phyloP scores from a whole-genome alignment of 2,113 vertebrate genomes.

The Platichthys flesus region DNA sequence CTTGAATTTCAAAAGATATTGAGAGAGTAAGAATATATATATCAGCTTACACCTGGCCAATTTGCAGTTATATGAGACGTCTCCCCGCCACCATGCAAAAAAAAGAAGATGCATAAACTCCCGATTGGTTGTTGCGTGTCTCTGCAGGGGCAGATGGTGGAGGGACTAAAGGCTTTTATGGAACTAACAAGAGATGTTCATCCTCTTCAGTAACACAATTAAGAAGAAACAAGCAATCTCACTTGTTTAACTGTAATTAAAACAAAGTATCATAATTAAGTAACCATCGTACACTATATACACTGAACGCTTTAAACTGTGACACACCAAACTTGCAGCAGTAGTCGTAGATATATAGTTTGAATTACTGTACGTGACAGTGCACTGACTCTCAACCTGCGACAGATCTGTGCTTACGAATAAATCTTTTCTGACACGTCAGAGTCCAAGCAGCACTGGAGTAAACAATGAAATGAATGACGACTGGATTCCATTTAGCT shows the following conservation, averaged over 20 bases:
- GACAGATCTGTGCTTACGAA: neutral
- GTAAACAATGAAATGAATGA: constrained; percentile 2
- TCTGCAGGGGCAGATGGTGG: constrained; percentile 9
- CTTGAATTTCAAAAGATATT: constrained; percentile 41
- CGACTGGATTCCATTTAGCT: neutral
- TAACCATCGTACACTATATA: neutral
- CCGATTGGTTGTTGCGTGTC: neutral
- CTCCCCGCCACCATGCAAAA: neutral
- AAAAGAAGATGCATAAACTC: neutral
- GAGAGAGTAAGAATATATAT: constrained; percentile 16
- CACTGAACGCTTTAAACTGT: neutral
- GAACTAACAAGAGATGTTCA: constrained; percentile 17
- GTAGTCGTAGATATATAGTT: neutral
- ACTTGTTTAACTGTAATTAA: constrained; percentile 33
- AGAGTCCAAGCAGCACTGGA: neutral
- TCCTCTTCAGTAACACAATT: constrained; percentile 22
- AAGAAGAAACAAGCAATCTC: constrained; percentile 9
- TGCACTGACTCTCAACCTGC: neutral
- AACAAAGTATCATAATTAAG: constrained; percentile 13
- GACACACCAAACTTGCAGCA: neutral
- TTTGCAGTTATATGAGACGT: neutral
- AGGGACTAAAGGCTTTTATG: constrained; percentile 27
- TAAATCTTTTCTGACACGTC: neutral
- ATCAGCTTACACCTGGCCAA: constrained; percentile 32
- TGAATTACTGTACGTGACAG: neutral